A percentile compares a stretch with the other conserved stretches of the same genome.
These are phyloP conservation scores for Notechis scutatus DNA, from an alignment of 2,113 vertebrate species.

Conservation along the genomic window DNA sequence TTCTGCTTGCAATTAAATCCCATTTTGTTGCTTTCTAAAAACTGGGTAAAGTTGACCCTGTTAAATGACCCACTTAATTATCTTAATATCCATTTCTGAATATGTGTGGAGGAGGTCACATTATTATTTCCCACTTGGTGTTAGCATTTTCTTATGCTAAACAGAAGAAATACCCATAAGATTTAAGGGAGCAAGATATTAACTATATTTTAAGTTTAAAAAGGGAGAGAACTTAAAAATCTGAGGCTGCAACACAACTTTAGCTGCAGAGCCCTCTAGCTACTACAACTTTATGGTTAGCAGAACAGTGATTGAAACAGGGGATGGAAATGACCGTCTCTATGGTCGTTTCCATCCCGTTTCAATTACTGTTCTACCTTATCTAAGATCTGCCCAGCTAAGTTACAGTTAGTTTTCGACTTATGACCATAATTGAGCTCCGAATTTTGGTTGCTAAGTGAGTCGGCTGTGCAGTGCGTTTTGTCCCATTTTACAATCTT, in stretches of 20 bases:
- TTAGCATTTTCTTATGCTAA: not conserved
- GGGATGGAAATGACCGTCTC: not conserved
- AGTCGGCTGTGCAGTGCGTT: too few species aligned
- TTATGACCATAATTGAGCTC: too few species aligned
- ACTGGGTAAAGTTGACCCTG: not conserved
- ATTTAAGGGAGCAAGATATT: not conserved
- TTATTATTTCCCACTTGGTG: not conserved
- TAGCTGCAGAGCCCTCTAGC: not conserved
- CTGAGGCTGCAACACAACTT: not conserved
- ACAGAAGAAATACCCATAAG: not conserved
- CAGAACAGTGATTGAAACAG: not conserved
- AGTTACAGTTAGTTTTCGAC: too few species aligned
- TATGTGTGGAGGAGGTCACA: too few species aligned
- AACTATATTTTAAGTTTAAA: not conserved
- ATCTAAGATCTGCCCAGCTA: not conserved
- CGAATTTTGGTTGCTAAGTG: too few species aligned
- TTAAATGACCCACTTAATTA: not conserved
- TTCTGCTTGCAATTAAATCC: not conserved
- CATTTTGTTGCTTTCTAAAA: not conserved
- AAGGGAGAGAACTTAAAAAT: not conserved
- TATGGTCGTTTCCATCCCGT: too few species aligned
- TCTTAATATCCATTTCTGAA: not conserved
- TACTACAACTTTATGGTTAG: not conserved
- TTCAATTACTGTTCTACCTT: not conserved
- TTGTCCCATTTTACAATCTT: too few species aligned